A percentile compares a stretch with the other conserved stretches of the same genome.
Conservation (phyloP, 2,888 invertebrate genomes). For the Toxonevra muliebris region DNA sequence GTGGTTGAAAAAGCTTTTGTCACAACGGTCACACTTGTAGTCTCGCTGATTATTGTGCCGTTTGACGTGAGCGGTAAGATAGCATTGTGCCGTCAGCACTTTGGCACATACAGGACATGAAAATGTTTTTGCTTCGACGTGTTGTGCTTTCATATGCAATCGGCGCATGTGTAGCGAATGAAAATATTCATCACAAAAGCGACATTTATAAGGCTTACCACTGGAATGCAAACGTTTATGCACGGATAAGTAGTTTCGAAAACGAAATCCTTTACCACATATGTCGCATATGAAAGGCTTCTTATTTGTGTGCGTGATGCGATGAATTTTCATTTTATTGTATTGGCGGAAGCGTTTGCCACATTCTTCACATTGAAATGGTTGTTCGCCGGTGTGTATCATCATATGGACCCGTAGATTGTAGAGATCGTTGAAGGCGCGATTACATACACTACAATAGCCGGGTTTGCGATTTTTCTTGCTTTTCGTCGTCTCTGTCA, state of each 20-base stretch:
- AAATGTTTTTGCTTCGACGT: conserved; percentile 39
- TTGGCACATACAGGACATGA: conserved; percentile 53
- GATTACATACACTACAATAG: conserved; percentile 47
- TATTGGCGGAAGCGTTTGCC: conserved; percentile 56
- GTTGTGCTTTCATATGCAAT: conserved; percentile 41
- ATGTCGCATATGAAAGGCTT: conserved; percentile 53
- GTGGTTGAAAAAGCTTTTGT: conserved; percentile 52
- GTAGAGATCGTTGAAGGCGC: conserved; percentile 51
- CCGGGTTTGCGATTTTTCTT: conserved; percentile 43
- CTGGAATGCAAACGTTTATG: conserved; percentile 57
- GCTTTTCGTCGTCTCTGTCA: neutral
- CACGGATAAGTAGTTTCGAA: conserved; percentile 54
- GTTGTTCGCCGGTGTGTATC: conserved; percentile 57
- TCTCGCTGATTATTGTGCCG: conserved; percentile 54
- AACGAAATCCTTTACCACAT: conserved; percentile 54
- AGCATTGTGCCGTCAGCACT: conserved; percentile 53
- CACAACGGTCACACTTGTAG: conserved; percentile 50
- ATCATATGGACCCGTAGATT: conserved; percentile 57
- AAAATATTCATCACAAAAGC: conserved; percentile 45
- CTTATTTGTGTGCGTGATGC: conserved; percentile 52
- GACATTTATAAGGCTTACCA: conserved; percentile 55
- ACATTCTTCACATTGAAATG: conserved; percentile 50
- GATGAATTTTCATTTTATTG: conserved; percentile 55
- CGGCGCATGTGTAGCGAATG: conserved; percentile 45
- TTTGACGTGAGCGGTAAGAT: conserved; percentile 51